Conservation (phyloP, 2,797 vertebrate genomes). For the Cheirogaleus major region DNA sequence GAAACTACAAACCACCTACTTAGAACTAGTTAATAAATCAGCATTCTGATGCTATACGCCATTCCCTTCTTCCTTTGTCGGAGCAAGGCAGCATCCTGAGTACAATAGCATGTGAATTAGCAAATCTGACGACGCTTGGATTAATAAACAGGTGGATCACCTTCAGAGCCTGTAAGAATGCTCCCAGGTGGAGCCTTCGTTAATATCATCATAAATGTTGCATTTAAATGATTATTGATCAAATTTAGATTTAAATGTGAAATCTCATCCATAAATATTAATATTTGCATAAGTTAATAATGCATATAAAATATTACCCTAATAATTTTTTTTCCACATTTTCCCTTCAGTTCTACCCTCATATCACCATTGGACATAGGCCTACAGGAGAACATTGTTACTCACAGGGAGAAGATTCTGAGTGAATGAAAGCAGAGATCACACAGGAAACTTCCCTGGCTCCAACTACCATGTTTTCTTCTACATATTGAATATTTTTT, state of each 20-base stretch:
- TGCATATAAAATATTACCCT: neutral
- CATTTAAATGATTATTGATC: neutral
- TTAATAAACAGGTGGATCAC: neutral
- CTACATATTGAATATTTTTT: neutral
- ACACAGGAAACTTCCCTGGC: neutral
- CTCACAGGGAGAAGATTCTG: neutral
- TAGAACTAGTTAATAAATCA: neutral
- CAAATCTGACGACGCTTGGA: neutral
- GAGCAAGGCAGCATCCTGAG: neutral
- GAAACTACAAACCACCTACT: neutral
- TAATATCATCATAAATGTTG: neutral
- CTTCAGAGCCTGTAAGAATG: neutral
- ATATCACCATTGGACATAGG: accelerated
- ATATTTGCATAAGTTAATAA: neutral
- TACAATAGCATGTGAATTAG: neutral
- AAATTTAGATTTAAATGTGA: neutral
- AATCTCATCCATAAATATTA: neutral
- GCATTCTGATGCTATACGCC: neutral
- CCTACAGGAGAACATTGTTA: neutral
- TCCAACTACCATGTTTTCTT: neutral
- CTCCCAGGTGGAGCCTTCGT: accelerated
- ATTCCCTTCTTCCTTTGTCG: neutral
- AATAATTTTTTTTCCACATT: neutral
- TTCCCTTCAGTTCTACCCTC: neutral
- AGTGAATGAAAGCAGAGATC: neutral